A percentile compares a stretch with the other conserved stretches of the same genome.
These are phyloP conservation scores for Stomatorhinus ivindoensis DNA, from an alignment of 2,113 vertebrate species.

Conservation along the genomic window DNA sequence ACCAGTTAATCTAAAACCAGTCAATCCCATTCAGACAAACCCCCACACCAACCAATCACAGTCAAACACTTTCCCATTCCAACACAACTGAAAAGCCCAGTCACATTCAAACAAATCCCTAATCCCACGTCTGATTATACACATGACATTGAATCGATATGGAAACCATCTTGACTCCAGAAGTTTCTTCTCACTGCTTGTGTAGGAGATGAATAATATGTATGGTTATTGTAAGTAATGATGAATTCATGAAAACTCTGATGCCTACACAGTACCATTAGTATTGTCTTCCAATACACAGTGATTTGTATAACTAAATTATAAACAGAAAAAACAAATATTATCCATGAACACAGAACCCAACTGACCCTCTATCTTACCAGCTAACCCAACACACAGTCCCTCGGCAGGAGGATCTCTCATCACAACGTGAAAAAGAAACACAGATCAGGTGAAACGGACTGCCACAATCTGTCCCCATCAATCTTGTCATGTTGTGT, in stretches of 20 bases:
- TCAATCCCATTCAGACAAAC: not conserved
- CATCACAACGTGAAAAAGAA: not conserved
- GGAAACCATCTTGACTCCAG: not conserved
- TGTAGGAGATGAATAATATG: not conserved
- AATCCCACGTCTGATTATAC: not conserved
- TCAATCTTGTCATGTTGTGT: not conserved
- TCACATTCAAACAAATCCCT: not conserved
- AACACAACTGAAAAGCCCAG: not conserved
- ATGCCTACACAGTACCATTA: not conserved
- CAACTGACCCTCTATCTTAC: not conserved
- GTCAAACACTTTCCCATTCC: not conserved
- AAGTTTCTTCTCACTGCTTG: not conserved
- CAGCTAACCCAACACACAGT: not conserved
- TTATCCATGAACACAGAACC: not conserved
- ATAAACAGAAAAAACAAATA: not conserved
- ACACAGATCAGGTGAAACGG: not conserved
- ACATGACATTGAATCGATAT: not conserved
- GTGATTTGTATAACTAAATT: not conserved
- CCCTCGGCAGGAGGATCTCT: not conserved
- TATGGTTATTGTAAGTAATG: not conserved
- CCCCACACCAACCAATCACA: not conserved
- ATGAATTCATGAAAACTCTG: not conserved
- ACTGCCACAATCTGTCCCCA: not conserved
- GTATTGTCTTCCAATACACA: not conserved
- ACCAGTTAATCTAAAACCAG: not conserved